Evolutionary conservation across 2,113 vertebrate genomes (phyloP).

Genomic region (Sphyrna mokarran): DNA sequence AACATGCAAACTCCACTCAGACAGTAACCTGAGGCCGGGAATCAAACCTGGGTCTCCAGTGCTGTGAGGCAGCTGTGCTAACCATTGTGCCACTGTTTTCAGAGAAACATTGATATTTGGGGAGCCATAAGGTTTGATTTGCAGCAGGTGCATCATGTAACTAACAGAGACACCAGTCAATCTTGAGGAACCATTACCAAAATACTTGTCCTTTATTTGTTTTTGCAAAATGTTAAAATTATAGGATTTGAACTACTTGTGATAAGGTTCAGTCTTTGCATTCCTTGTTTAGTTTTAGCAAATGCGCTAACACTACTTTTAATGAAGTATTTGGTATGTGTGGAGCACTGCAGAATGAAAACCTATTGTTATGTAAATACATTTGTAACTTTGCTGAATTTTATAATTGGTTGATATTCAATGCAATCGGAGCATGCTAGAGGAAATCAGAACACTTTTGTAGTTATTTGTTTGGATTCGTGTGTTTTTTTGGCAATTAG

Average conservation of each 20-base stretch:
- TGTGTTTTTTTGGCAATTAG: background rate
- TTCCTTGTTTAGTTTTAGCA: background rate
- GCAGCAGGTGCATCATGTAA: background rate
- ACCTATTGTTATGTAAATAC: background rate
- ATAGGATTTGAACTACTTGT: background rate
- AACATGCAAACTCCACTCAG: no score
- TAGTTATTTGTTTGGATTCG: background rate
- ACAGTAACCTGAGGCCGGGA: no score
- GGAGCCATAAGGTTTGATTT: background rate
- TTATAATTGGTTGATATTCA: background rate
- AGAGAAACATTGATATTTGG: background rate
- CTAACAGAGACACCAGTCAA: no score
- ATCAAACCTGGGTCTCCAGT: no score
- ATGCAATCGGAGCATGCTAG: background rate
- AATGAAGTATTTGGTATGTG: background rate
- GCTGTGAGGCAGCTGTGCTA: no score
- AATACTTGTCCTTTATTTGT: background rate
- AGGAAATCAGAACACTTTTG: background rate
- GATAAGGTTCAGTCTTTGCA: background rate
- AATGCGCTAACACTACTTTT: background rate
- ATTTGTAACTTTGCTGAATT: background rate
- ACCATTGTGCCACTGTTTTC: background rate
- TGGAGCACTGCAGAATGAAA: background rate
- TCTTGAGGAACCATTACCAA: background rate
- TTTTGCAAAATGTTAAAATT: background rate